Evolutionary conservation across 2,888 invertebrate species (phyloP), one percentile per base, ranked within the genome.

Genomic region (Suillia variegata): DNA sequence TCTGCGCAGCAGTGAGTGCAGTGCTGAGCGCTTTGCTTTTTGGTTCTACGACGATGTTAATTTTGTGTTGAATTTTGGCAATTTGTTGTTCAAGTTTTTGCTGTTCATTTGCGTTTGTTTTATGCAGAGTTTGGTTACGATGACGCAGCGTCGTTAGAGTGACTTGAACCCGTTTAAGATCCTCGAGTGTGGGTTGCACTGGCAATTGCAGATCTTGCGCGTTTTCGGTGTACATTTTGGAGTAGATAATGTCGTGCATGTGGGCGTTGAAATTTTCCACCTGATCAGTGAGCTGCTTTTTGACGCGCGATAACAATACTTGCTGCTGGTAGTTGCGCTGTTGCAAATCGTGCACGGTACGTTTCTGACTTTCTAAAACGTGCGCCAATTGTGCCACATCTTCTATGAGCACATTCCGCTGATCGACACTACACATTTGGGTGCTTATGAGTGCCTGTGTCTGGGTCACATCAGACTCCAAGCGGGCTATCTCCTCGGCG

Each of bases 321-420:
- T 78, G 78, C 58, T 73, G 71, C 49, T 75, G 68, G 34, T 74
- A 66, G 47, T 71, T 66, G n/a, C 67, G 68, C 13, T 75, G 70
- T 6, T 69, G 57, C 1, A 79, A 54, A 10, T 76, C 75, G 8
- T 66, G 62, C 5, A 72, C 26, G 1, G 76, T 63, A 1, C 74
- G 68, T 1, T 72, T 66, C 45, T 74, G 69, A 17, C 69, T 70
- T 13, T 71, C 61, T 20, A 73, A 58, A 38, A 75, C 68, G 49
- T 68, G 70, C 21, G 67, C 63, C 21, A 69, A 49, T n/a, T 77
- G 73, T 5, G 54, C 63, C 2, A 76, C 54, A 20, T 70, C 64
- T 3, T 64, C 59, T 8, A 77, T 71, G 13, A 74, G 56, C 10
- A 66, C 58, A 47, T 77, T 68, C 1, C 77, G 69, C 31, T 75